Percentiles rank a stretch among this genome's conserved stretches.
These are phyloP conservation scores for Drosophila macrospina DNA, from an alignment of 2,888 invertebrate species.

Conservation along the genomic window DNA sequence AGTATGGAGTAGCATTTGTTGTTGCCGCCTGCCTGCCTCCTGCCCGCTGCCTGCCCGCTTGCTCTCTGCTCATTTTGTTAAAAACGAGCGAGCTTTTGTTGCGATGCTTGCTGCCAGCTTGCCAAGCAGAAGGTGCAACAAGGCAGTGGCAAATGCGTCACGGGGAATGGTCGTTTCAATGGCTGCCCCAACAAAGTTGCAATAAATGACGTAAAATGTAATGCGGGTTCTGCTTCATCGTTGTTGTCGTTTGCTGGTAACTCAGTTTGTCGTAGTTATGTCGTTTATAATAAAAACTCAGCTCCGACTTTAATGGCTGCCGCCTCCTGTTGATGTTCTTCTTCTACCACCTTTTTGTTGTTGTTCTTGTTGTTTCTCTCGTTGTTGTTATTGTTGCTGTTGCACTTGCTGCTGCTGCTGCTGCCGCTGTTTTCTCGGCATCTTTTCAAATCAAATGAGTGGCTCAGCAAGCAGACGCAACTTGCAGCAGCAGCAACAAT, in stretches of 20 bases:
- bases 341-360: conserved; percentile 3
- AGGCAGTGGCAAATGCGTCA: conserved; percentile 43
- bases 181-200: conserved; percentile 74
- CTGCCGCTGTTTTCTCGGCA: conserved; percentile 52
- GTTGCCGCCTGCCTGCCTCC: conserved; percentile 26
- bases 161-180: conserved; percentile 27
- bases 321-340: conserved; percentile 33
- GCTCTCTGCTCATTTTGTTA: conserved; percentile 17
- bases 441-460: conserved; percentile 82
- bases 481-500: conserved; percentile 51
- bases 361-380: conserved; percentile 28
- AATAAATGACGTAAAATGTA: conserved; percentile 81
- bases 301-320: conserved; percentile 80
- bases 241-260: conserved; percentile 60
- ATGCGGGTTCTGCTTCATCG: conserved; percentile 45
- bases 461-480: conserved; percentile 41
- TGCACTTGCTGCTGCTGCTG: conserved; percentile 17
- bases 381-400: conserved; percentile 1
- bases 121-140: conserved; percentile 49
- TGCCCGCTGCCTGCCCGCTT: conserved; percentile 34
- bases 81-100: conserved; percentile 25
- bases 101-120: no score
- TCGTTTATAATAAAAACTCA: conserved; percentile 80
- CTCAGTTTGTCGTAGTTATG: conserved; percentile 81
- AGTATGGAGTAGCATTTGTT: conserved; percentile 79